A percentile compares a stretch with the other conserved stretches of the same genome.
phyloP scores from a whole-genome alignment of 1,140 invertebrate species.

The Helicoverpa armigera region DNA sequence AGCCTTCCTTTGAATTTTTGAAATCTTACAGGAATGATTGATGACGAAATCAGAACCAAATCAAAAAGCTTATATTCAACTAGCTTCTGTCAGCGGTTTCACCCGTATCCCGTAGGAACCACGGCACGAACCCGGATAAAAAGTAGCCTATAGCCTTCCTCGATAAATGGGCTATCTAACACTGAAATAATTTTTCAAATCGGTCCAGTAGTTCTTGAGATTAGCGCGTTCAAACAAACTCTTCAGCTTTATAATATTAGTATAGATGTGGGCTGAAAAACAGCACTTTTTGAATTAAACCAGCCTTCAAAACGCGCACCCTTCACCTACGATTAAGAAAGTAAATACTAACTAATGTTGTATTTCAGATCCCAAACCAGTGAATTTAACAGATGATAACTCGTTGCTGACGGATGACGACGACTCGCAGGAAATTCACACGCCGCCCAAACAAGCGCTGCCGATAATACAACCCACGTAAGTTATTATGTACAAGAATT shows the following conservation, averaged over 20 bases:
- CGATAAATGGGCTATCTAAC: slow-evolving; percentile 47
- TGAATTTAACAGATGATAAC: slow-evolving; percentile 70
- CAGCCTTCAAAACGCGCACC: no score
- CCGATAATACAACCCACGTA: slow-evolving; percentile 64
- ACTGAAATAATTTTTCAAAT: slow-evolving; percentile 51
- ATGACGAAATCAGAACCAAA: no score
- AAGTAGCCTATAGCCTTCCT: slow-evolving; percentile 8
- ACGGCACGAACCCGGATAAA: not conserved
- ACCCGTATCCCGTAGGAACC: no score
- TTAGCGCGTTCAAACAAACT: slow-evolving; percentile 23
- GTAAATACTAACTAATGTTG: no score
- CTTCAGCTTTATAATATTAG: no score
- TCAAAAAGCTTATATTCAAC: no score
- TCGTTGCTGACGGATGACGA: slow-evolving; percentile 76
- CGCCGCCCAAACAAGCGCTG: slow-evolving; percentile 57
- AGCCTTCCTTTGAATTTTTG: no score
- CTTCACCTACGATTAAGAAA: no score
- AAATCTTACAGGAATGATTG: no score
- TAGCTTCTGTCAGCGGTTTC: no score
- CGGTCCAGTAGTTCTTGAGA: slow-evolving; percentile 51
- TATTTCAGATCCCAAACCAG: slow-evolving; percentile 52
- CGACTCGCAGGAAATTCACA: slow-evolving; percentile 55
- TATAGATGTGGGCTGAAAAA: no score
- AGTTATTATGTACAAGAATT: slow-evolving; percentile 55
- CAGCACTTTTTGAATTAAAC: no score